Evolutionary conservation across 30 jellyfish, hydroid and myxozoan species (phyloP).

Genomic region (Aurelia aurita): DNA sequence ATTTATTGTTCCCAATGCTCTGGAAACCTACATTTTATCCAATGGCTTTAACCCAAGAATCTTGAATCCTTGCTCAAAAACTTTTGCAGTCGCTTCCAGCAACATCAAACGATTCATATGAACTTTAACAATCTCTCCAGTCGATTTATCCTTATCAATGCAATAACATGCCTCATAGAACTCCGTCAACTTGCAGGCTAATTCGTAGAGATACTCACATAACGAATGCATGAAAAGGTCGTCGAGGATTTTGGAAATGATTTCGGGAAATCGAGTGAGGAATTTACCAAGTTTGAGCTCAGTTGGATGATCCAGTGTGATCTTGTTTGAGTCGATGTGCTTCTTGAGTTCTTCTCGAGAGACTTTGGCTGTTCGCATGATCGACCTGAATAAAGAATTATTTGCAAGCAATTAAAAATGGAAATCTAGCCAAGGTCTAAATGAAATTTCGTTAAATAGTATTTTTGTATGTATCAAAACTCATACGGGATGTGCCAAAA

Average conservation of each 20-base stretch:
- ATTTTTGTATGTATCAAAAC: too few relatives aligned
- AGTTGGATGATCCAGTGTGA: conserved; percentile 76
- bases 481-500: too few relatives aligned
- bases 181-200: conserved; percentile 92
- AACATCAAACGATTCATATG: conserved; percentile 94
- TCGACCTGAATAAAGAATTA: conserved; percentile 63
- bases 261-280: conserved; percentile 87
- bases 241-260: conserved; percentile 70
- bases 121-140: conserved; percentile 83
- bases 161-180: conserved; percentile 96
- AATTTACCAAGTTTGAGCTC: conserved; percentile 89
- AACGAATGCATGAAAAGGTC: conserved; percentile 86
- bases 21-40: conserved; percentile 65
- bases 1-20: too few relatives aligned
- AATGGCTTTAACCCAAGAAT: conserved; percentile 90
- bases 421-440: too few relatives aligned
- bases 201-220: conserved; percentile 96
- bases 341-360: conserved; percentile 49
- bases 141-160: conserved; percentile 79
- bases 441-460: too few relatives aligned
- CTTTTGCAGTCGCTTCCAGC: conserved; percentile 83
- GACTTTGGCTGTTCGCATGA: conserved; percentile 87
- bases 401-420: background rate
- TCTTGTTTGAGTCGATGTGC: conserved; percentile 29
- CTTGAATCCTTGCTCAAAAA: conserved; percentile 84